Conservation (phyloP, 2,797 vertebrate genomes). For the Liparis tanakae region DNA sequence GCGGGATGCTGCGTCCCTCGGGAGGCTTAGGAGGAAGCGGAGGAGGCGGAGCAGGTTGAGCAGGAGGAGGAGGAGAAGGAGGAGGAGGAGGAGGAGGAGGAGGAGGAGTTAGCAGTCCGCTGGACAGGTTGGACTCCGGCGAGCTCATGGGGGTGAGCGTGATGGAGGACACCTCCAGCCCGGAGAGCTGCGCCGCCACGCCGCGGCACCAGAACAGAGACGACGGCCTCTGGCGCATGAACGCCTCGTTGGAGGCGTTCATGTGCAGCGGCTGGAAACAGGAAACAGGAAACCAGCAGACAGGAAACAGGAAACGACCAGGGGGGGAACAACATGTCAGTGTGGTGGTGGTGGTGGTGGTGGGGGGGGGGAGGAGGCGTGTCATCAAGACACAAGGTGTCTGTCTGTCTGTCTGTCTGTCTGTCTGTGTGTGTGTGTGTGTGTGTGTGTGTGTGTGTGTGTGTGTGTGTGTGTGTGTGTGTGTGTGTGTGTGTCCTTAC, state of each 20-base stretch:
- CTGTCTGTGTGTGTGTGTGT: no score
- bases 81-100: slow-evolving; percentile 51
- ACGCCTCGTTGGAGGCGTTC: slow-evolving; percentile 87
- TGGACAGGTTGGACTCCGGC: slow-evolving; percentile 89
- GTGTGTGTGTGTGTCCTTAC: slow-evolving; percentile 80
- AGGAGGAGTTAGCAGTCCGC: slow-evolving; percentile 89
- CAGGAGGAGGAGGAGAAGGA: slow-evolving; percentile 84
- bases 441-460: no score
- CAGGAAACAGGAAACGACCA: slow-evolving; percentile 43
- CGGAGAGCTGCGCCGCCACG: slow-evolving; percentile 83
- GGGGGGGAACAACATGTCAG: slow-evolving; percentile 39
- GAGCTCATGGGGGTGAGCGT: slow-evolving; percentile 92
- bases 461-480: not conserved
- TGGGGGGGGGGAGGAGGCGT: not conserved
- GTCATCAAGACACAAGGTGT: no score
- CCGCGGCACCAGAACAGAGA: slow-evolving; percentile 92
- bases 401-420: no score
- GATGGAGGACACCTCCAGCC: slow-evolving; percentile 92
- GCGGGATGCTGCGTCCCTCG: slow-evolving; percentile 87
- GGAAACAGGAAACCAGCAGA: slow-evolving; percentile 81
- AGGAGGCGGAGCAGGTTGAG: slow-evolving; percentile 83
- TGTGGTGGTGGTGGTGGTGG: not conserved
- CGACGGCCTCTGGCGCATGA: slow-evolving; percentile 88
- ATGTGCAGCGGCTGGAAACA: slow-evolving; percentile 88
- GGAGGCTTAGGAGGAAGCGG: slow-evolving; percentile 81